These are phyloP conservation scores for Ascaphus truei DNA, from an alignment of 2,113 vertebrate genomes.

Conservation along the genomic window DNA sequence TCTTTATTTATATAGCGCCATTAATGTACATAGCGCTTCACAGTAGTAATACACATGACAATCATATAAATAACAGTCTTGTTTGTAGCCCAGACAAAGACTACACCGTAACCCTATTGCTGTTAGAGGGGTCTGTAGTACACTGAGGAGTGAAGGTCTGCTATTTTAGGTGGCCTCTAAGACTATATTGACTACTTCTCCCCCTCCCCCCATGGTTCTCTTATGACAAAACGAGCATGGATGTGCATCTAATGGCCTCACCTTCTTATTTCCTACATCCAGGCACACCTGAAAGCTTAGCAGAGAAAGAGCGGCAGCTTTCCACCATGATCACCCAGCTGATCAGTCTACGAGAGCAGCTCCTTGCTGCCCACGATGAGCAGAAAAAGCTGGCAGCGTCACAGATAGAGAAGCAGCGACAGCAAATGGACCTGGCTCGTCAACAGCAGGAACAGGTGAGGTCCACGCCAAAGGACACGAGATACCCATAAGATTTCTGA, in stretches of 20 bases:
- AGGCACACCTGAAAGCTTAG: constrained; percentile 97
- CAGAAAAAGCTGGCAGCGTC: constrained; percentile 98
- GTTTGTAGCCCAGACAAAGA: too few relatives aligned
- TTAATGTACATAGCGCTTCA: too few relatives aligned
- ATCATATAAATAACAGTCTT: too few relatives aligned
- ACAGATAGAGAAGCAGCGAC: constrained; percentile 97
- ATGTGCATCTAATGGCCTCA: too few relatives aligned
- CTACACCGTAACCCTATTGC: too few relatives aligned
- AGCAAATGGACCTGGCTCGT: constrained; percentile 98
- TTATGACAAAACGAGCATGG: not conserved
- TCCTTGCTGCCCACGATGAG: constrained; percentile 93
- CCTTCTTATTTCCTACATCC: constrained; percentile 42
- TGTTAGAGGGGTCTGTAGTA: too few relatives aligned
- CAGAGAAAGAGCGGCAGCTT: constrained; percentile 96
- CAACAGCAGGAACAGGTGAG: constrained; percentile 98
- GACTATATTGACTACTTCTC: too few relatives aligned
- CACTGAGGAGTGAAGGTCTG: too few relatives aligned
- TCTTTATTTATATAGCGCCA: too few relatives aligned
- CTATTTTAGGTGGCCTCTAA: constrained; percentile 45
- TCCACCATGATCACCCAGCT: constrained; percentile 98
- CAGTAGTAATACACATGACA: too few relatives aligned
- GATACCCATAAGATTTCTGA: too few relatives aligned
- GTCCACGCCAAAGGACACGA: constrained; percentile 32
- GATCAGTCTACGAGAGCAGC: constrained; percentile 96
- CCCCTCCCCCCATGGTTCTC: not conserved